Base-by-base conservation (phyloP, 2,888 invertebrate genomes). In the Drosophila monieri region DNA sequence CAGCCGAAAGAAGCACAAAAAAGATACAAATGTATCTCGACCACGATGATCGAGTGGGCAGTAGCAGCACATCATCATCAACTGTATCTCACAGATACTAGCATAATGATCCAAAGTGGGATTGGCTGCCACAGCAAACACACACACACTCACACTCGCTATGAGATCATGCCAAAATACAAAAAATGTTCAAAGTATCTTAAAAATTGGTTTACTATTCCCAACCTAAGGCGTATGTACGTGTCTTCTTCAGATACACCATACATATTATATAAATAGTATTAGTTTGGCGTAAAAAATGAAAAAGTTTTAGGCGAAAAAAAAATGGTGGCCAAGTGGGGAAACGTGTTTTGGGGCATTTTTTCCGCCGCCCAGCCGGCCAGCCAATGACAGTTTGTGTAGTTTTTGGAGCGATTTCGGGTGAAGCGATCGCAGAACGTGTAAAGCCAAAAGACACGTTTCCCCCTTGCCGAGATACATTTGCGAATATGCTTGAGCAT, bases 111-210 rank as follows among this genome's bases (percentile, higher is more conserved):
- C 64, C 85, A 76, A 81, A 78, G 74, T 85, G 88, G 85, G 88
- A 88, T 88, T 85, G 85, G 88, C 76, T 77, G 68, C 30, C 35
- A 55, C 39, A 43, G 62, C 58, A 61, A 48, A 61, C 47, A 58
- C 59, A 76, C 49, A 52, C 51, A 39, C 6, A 14, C 30, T 25
- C n/a, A 12, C 46, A 58, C 56, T 74, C 49, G 47, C 51, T 48
- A 81, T 83, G 81, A 83, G 78, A 85, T 85, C 81, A 83, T 77
- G 70, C 74, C 80, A 73, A 64, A 49, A 55, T 53, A 25, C 41
- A 56, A 46, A 68, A 51, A 56, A 56, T 37, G 1, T 2, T 6
- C 6, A 70, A 76, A 49, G 41, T 37, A 52, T 18, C 30, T 67
- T 55, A 64, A 56, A 66, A 66, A 51, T 57, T 57, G 53, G 52